Evolutionary conservation across 2,888 invertebrate genomes (phyloP).

Genomic region (Gnatocerus cornutus): DNA sequence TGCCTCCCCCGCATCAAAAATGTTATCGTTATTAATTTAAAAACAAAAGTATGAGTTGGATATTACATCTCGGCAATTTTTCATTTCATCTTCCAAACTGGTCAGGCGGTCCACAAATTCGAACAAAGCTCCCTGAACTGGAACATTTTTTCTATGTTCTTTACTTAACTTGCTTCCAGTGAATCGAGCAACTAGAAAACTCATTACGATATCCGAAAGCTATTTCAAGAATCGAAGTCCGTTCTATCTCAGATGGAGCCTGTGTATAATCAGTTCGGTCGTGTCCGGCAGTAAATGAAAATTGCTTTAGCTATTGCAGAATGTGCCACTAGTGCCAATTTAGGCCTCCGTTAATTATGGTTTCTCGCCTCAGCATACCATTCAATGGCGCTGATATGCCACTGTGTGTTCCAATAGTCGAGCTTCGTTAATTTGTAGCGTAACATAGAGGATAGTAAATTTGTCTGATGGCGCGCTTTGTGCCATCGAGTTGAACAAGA

Average conservation of each 20-base stretch:
- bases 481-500: conserved; percentile 11
- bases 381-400: conserved; percentile 41
- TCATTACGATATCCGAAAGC: conserved; percentile 43
- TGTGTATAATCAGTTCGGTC: conserved; percentile 37
- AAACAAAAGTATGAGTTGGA: too few species aligned
- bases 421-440: conserved; percentile 34
- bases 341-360: conserved; percentile 38
- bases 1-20: too few species aligned
- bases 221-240: conserved; percentile 32
- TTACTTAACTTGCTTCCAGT: conserved; percentile 12
- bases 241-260: conserved; percentile 32
- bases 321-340: conserved; percentile 40
- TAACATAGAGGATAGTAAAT: conserved; percentile 33
- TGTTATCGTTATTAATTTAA: too few species aligned
- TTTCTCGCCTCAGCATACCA: conserved; percentile 41
- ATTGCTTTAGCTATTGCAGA: conserved; percentile 41
- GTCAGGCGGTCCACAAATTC: not conserved
- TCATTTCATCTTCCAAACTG: not conserved
- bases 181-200: conserved; percentile 32
- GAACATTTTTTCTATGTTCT: conserved; percentile 13
- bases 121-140: not conserved
- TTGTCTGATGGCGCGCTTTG: conserved; percentile 28
- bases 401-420: conserved; percentile 35
- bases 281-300: conserved; percentile 41
- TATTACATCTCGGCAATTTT: not conserved